Evolutionary conservation across 2,888 invertebrate species (phyloP), one percentile per base, ranked within the genome.

Genomic region (Pharmacophagus antenor): DNA sequence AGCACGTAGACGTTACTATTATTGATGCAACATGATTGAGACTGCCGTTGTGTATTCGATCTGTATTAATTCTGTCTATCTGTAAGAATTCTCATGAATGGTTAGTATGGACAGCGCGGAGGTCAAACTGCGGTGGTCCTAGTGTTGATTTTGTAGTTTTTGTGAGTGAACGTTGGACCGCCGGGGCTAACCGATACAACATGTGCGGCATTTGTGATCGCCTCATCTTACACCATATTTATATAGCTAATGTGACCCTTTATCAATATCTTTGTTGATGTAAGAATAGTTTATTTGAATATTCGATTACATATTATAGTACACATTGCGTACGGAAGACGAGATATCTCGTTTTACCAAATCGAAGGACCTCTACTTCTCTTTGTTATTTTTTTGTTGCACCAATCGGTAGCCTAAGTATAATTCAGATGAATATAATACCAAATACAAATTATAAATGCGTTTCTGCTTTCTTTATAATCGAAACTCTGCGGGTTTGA

Each of bases 21-120:
- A 44, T 17, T 21, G 20, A n/a, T 27, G 17, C 46, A 52, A 58
- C 27, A 46, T 44, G 27, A 57, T 22, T 44, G 44, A 18, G 17
- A 3, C 31, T 22, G 31, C 17, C 20, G 41, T 22, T 50, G 21
- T 22, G 52, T 55, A n/a, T 31, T 31, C 44, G 44, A 22, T 22
- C 37, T 15, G 41, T 42, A 53, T 46, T 41, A 48, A 58, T 60
- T 62, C 23, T 12, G 56, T 63, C 65, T 56, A 53, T 63, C 55
- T 51, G 62, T 55, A 63, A 49, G 51, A 54, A 46, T 51, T 51
- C 59, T 58, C 47, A 57, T 44, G 27, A 47, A 55, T 46, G 25
- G 64, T 69, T 70, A 64, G 63, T 61, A 62, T 15, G 17, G 23
- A 20, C 49, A 49, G 61, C 60, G 18, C 51, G 42, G 50, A 21